Conservation (phyloP, 1,140 invertebrate species). For the Helicoverpa zea region DNA sequence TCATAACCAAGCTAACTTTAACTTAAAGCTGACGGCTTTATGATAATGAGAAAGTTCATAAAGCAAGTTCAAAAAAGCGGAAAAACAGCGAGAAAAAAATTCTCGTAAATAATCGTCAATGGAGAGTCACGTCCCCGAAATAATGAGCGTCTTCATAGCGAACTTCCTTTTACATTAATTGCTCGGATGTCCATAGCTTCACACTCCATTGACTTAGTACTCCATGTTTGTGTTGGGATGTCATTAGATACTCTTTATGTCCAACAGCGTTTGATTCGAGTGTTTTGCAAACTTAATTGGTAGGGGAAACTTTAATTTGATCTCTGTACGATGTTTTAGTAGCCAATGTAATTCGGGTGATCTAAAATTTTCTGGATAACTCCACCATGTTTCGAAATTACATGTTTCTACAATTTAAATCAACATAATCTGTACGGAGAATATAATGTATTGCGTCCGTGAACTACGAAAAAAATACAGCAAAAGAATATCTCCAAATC, state of each 20-base stretch:
- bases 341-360: background rate
- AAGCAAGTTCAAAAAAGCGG: too few species aligned
- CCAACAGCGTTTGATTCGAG: conserved; percentile 27
- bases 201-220: background rate
- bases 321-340: conserved; percentile 22
- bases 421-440: too few species aligned
- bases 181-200: too few species aligned
- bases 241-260: conserved; percentile 50
- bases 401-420: too few species aligned
- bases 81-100: too few species aligned
- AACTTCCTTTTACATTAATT: too few species aligned
- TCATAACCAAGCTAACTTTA: too few species aligned
- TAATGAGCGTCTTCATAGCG: too few species aligned
- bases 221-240: conserved; percentile 44
- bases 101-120: too few species aligned
- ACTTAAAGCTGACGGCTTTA: too few species aligned
- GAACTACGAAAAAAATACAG: background rate
- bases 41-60: too few species aligned
- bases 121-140: too few species aligned
- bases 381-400: background rate
- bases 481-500: conserved; percentile 1
- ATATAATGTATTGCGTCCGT: background rate
- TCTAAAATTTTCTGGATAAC: background rate
- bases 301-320: conserved; percentile 18
- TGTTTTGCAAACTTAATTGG: conserved; percentile 32